Evolutionary conservation across 2,797 vertebrate genomes (phyloP).

Genomic region (Pantherophis alleghaniensis): DNA sequence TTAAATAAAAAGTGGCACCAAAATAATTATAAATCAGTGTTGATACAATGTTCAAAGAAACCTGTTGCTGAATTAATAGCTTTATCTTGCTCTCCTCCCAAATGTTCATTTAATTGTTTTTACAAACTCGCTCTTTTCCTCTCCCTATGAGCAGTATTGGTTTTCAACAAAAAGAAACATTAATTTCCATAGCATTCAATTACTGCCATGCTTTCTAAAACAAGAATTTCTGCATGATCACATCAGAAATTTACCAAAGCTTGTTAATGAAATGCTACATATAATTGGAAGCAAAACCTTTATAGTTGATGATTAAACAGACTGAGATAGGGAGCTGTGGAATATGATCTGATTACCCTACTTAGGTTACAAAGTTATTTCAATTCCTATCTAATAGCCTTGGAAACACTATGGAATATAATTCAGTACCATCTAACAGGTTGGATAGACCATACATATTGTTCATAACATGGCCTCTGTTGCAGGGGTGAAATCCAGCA

Average conservation of each 20-base stretch:
- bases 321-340: not conserved
- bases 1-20: not conserved
- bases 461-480: no score
- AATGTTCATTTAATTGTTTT: not conserved
- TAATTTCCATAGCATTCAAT: not conserved
- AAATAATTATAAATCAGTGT: not conserved
- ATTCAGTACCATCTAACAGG: not conserved
- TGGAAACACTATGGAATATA: not conserved
- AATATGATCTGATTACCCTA: not conserved
- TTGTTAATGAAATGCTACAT: conserved; percentile 13
- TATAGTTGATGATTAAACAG: not conserved
- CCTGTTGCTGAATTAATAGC: not conserved
- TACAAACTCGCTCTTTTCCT: not conserved
- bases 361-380: not conserved
- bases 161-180: not conserved
- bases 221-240: not conserved
- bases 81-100: not conserved
- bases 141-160: not conserved
- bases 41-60: not conserved
- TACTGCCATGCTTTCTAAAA: not conserved
- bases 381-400: not conserved
- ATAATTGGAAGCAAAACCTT: not conserved
- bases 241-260: conserved; percentile 18
- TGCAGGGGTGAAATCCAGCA: no score
- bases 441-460: no score